Percentiles rank a stretch among this genome's conserved stretches.
phyloP scores from a whole-genome alignment of 2,888 invertebrate species.

The Iselma pallidipennis region DNA sequence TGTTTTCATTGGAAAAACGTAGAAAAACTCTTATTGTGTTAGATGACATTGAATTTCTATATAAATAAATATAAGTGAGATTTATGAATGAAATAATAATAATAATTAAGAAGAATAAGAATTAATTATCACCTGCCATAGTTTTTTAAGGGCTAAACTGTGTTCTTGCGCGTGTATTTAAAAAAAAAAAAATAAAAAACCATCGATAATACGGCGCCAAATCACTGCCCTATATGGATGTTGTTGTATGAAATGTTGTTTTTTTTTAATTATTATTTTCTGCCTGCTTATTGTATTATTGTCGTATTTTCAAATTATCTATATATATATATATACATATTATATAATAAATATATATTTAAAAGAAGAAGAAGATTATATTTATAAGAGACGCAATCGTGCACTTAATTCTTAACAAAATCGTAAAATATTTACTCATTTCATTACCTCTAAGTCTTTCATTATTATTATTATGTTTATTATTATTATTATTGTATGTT shows the following conservation, averaged over 20 bases:
- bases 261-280: constrained; percentile 7
- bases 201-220: not conserved
- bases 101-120: not conserved
- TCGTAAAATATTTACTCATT: constrained; percentile 37
- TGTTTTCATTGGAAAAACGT: too few relatives aligned
- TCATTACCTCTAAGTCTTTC: constrained; percentile 48
- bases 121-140: not conserved
- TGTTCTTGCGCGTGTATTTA: not conserved
- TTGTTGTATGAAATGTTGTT: constrained; percentile 4
- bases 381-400: constrained; percentile 24
- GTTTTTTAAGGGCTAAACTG: not conserved
- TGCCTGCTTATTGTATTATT: constrained; percentile 25
- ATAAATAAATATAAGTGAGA: not conserved
- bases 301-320: constrained; percentile 23
- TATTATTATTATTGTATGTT: constrained; percentile 15
- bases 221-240: not conserved
- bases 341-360: constrained; percentile 1
- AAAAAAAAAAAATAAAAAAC: too few relatives aligned
- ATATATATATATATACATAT: constrained; percentile 4
- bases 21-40: not conserved
- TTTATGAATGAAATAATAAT: not conserved
- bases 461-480: constrained; percentile 33
- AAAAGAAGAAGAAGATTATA: not conserved
- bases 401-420: constrained; percentile 29
- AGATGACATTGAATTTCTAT: too few relatives aligned